Conservation (phyloP, 2,113 vertebrate genomes). For the Chlorodrepanis virens region DNA sequence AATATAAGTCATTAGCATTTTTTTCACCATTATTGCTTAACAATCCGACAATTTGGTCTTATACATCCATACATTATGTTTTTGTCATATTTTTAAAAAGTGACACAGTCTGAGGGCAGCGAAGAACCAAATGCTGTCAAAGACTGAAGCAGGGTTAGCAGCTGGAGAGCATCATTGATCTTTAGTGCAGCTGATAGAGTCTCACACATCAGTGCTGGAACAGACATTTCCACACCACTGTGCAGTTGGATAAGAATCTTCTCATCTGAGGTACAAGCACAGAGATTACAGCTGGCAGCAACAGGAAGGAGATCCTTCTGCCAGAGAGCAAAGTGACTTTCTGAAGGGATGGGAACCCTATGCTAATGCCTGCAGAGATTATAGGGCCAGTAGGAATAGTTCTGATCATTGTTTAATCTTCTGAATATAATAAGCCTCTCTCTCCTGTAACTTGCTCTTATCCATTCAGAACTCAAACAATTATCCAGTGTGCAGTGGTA, state of each 20-base stretch:
- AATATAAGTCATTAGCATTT: neutral
- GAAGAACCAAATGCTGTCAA: neutral
- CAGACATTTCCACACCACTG: neutral
- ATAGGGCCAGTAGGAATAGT: neutral
- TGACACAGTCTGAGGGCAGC: neutral
- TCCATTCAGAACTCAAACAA: neutral
- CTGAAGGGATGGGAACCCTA: neutral
- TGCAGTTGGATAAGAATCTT: neutral
- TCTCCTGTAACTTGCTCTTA: neutral
- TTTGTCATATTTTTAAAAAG: neutral
- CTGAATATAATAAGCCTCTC: neutral
- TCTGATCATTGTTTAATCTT: neutral
- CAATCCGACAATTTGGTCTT: neutral
- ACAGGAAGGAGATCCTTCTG: neutral
- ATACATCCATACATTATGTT: neutral
- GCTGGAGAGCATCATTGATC: neutral
- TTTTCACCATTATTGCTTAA: neutral
- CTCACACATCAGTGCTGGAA: neutral
- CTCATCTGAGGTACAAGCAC: neutral
- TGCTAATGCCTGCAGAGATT: constrained; percentile 12
- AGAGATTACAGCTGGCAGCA: constrained; percentile 17
- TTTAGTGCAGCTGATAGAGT: neutral
- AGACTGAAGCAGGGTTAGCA: neutral
- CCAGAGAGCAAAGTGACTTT: neutral
- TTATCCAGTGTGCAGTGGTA: neutral